Evolutionary conservation across 2,113 vertebrate genomes (phyloP), one percentile per base, ranked within the genome.

Genomic region (Mugil cephalus): DNA sequence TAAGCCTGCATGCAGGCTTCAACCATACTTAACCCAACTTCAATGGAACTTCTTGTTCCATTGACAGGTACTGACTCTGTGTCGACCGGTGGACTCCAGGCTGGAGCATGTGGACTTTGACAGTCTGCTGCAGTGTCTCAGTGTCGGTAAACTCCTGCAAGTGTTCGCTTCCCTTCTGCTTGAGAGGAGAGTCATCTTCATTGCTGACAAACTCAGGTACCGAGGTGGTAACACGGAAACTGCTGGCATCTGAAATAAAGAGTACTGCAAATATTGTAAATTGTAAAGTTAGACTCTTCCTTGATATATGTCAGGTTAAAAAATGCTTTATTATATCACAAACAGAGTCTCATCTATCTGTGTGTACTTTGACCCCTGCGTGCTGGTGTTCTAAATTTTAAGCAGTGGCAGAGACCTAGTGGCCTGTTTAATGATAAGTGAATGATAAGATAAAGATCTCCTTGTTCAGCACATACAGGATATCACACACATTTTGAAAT

Each of bases 51-150:
- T 72, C 7, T 58, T 14, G 12, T 63, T 21, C 14, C 59, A 17
- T 50, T 11, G 15, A 8, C 87, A 99, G 98, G 96, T 95, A 0
- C 93, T 99, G 88, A 96, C 97, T 15, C 91, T 99, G 51, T 96
- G 96, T 77, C 95, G 98, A 8, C 98, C 98, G 0, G 83, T 96
- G 79, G 98, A 99, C 82, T 99, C 98, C 0, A 91, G 98, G 8
- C 72, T 99, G 15, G 98, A 99, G 39, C 98, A 99, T 0, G 97
- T 99, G n/a, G 97, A 99, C 86, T 99, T 99, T 1, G 95, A 96
- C 46, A 96, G 95, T 76, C 93, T 99, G 47, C 91, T 99, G 63
- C 94, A 94, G 87, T 98, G 97, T 52, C 93, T 99, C 0, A 95
- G 95, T 0, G 93, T 97, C 4, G 85, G 92, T 34, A 95, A 91